Evolutionary conservation across 2,113 vertebrate genomes (phyloP), one percentile per base, ranked within the genome.

Genomic region (Epinephelus cyanopodus): DNA sequence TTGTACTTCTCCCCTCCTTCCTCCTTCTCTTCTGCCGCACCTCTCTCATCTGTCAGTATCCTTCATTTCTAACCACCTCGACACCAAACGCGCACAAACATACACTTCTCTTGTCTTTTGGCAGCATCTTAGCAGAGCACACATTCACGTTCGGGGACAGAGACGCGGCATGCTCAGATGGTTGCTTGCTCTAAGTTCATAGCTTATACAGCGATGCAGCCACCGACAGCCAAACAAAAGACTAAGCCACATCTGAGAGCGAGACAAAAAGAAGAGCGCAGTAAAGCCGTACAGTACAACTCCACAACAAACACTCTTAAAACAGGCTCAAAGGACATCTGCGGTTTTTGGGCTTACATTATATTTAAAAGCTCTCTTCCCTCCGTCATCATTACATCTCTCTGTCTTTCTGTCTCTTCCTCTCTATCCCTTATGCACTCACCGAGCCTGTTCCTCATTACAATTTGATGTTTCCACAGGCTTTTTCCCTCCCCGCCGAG

Each of bases 401-500:
- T 88, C 56, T 74, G 48, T 90, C 81, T 89, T 54, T 78, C 75
- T 42, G 63, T 64, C 39, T 79, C 82, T 76, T 78, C 68, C 66
- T 67, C 33, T 73, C 50, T 29, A 48, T 77, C 58, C 68, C 63
- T 23, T 56, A 56, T 70, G 67, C 42, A 39, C 76, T 89, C 76
- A 14, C 67, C 4, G 5, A 74, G 85, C 68, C 85, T 92, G 91
- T 84, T 92, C 77, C 78, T 90, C 83, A 86, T 95, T 94, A 92
- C 81, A 68, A 70, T 90, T 91, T 89, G 83, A 95, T 93, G 92
- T 93, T 90, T 93, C 89, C 74, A 87, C 78, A 67, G 90, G 82
- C 79, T 79, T 89, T 89, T 75, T 58, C 58, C 72, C 79, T 87
- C 84, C 56, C 82, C 64, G 74, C 23, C 52, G 50, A 86, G 82